These are phyloP conservation scores for Scaptomyza tumidula DNA, from an alignment of 2,888 invertebrate species.

Conservation along the genomic window DNA sequence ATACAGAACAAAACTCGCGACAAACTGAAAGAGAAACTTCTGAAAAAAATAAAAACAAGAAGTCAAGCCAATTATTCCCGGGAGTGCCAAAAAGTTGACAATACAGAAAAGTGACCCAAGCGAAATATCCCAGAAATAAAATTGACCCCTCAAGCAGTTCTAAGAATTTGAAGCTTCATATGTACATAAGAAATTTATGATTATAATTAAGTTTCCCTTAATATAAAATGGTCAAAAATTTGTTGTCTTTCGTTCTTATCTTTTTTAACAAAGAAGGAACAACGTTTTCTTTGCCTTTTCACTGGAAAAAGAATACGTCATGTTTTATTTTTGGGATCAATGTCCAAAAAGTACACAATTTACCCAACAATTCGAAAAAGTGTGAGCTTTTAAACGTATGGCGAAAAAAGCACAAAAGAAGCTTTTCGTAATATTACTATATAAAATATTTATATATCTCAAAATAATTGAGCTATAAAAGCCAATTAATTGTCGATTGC, in stretches of 20 bases:
- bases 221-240: background rate
- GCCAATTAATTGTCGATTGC: no score
- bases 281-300: background rate
- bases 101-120: background rate
- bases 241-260: background rate
- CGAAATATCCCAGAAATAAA: constrained; percentile 2
- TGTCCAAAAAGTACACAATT: background rate
- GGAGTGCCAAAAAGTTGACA: constrained; percentile 13
- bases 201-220: constrained; percentile 1
- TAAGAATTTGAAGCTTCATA: background rate
- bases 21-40: constrained; percentile 10
- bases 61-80: constrained; percentile 24
- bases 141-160: background rate
- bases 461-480: no score
- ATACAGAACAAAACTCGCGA: constrained; percentile 14
- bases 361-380: background rate
- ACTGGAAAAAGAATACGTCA: background rate
- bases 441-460: no score
- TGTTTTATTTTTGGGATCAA: background rate
- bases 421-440: background rate
- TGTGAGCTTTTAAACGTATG: no score
- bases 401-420: background rate
- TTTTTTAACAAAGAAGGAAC: background rate
- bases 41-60: constrained; percentile 1
- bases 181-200: background rate